phyloP scores from a whole-genome alignment of 2,888 invertebrate genomes.

The Luperina nickerlii region DNA sequence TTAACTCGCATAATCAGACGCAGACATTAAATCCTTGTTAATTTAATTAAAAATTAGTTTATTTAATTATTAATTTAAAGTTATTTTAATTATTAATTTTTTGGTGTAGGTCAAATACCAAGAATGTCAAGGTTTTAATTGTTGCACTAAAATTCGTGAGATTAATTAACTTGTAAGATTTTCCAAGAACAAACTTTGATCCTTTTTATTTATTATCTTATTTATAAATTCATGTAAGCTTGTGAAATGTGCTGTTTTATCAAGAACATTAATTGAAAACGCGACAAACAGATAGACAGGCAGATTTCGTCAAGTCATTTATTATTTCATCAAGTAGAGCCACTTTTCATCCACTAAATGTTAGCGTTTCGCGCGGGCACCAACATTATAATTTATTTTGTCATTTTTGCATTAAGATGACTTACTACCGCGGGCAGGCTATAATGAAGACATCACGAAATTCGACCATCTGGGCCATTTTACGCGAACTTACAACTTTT shows the following conservation, averaged over 20 bases:
- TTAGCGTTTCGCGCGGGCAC: conserved; percentile 69
- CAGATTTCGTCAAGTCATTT: background rate
- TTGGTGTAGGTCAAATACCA: conserved; percentile 57
- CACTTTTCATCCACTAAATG: conserved; percentile 62
- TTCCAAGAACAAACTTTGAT: background rate
- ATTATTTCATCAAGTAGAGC: conserved; percentile 70
- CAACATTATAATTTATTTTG: conserved; percentile 77
- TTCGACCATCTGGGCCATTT: conserved; percentile 67
- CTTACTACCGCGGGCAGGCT: conserved; percentile 64
- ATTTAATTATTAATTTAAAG: background rate
- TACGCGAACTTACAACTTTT: conserved; percentile 38
- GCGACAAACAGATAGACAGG: background rate
- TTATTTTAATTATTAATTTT: conserved; percentile 15
- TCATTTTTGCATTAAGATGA: conserved; percentile 76
- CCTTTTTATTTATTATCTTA: no score
- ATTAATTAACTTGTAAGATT: background rate
- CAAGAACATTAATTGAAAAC: background rate
- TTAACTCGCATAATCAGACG: conserved; percentile 43
- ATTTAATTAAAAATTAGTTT: conserved; percentile 44
- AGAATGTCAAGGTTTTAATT: conserved; percentile 36
- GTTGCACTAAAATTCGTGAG: conserved; percentile 4
- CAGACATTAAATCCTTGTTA: conserved; percentile 39
- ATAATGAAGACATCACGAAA: conserved; percentile 78
- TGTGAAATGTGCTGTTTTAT: no score
- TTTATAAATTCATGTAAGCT: background rate